Evolutionary conservation across 2,888 invertebrate genomes (phyloP).

Genomic region (Thereva nobilitata): DNA sequence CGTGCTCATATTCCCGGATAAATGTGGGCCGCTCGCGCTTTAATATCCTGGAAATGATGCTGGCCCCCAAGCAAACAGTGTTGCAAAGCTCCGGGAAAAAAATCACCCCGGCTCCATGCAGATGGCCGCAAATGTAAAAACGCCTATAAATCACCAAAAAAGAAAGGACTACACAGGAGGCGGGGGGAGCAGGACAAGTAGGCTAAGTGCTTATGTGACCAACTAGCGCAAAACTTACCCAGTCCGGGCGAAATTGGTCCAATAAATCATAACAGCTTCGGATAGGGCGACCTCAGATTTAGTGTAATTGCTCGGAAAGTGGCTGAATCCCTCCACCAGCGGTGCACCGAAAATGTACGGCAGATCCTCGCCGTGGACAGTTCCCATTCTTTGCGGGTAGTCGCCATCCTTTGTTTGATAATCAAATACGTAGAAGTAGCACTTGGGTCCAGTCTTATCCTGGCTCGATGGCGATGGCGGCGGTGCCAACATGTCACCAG

Average conservation of each 20-base stretch:
- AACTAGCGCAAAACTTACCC: slow-evolving; percentile 70
- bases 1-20: background rate
- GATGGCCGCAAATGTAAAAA: slow-evolving; percentile 4
- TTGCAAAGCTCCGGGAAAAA: background rate
- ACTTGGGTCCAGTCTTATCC: slow-evolving; percentile 70
- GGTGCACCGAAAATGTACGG: slow-evolving; percentile 92
- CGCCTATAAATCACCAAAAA: slow-evolving; percentile 15
- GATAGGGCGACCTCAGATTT: slow-evolving; percentile 83
- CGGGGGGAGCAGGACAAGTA: background rate
- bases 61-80: too few relatives aligned
- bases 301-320: slow-evolving; percentile 87
- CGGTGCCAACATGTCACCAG: slow-evolving; percentile 78
- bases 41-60: too few relatives aligned
- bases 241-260: slow-evolving; percentile 84
- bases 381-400: slow-evolving; percentile 90
- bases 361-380: slow-evolving; percentile 89
- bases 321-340: slow-evolving; percentile 76
- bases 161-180: background rate
- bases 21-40: too few relatives aligned
- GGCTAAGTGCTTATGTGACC: background rate
- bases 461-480: slow-evolving; percentile 64
- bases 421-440: slow-evolving; percentile 89
- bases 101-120: slow-evolving; percentile 5
- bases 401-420: slow-evolving; percentile 89
- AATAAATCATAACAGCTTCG: slow-evolving; percentile 84